These are phyloP conservation scores for Drosophila subpulchrella DNA, from an alignment of 1,140 invertebrate species.

Conservation along the genomic window DNA sequence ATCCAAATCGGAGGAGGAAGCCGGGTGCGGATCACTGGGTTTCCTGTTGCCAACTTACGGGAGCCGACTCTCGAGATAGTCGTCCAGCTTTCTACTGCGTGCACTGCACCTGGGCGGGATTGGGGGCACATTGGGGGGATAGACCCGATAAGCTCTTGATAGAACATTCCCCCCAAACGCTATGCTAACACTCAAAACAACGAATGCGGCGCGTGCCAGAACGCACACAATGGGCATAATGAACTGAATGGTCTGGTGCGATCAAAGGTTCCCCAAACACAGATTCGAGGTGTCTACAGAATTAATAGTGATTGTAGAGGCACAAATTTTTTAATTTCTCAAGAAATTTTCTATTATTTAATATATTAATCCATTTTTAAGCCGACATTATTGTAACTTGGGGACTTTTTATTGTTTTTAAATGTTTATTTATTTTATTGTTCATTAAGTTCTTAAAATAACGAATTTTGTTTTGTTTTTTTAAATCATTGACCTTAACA, in stretches of 20 bases:
- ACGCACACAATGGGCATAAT: not conserved
- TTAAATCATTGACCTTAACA: too few species aligned
- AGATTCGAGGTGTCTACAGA: constrained; percentile 13
- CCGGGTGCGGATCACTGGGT: constrained; percentile 11
- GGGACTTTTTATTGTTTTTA: too few species aligned
- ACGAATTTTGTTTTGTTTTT: not conserved
- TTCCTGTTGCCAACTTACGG: constrained; percentile 43
- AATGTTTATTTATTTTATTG: too few species aligned
- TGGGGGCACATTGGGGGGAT: not conserved
- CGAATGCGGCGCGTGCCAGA: constrained; percentile 35
- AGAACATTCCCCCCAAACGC: constrained; percentile 14
- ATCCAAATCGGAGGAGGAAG: constrained; percentile 1
- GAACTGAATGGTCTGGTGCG: constrained; percentile 4
- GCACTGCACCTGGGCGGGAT: constrained; percentile 23
- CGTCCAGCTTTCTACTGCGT: constrained; percentile 26
- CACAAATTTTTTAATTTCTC: not conserved
- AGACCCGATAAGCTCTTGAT: constrained; percentile 22
- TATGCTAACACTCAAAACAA: constrained; percentile 10
- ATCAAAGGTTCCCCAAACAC: not conserved
- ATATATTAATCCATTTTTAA: too few species aligned
- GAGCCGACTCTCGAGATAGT: constrained; percentile 32
- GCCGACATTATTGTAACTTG: too few species aligned
- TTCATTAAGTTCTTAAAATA: too few species aligned
- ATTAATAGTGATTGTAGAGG: not conserved
- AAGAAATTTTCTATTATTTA: too few species aligned